Conservation (phyloP, 2,888 invertebrate genomes). For the Hymenopus coronatus region DNA sequence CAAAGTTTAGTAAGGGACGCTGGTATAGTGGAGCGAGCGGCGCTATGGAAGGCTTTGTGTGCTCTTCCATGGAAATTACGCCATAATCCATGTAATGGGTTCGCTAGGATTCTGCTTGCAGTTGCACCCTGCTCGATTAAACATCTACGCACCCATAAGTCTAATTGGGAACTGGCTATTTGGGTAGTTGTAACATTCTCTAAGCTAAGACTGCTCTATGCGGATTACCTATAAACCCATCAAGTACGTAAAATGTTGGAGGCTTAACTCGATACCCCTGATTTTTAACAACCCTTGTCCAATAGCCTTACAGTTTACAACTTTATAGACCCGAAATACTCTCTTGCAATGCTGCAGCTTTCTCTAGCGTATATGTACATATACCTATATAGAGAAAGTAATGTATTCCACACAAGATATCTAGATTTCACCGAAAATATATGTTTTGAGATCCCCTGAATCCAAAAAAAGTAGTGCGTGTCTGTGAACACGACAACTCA, state of each 20-base stretch:
- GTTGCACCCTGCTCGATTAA: not conserved
- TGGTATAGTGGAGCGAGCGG: not conserved
- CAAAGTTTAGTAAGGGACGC: not conserved
- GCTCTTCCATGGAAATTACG: not conserved
- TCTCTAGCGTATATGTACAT: no score
- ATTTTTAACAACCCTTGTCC: no score
- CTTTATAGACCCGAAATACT: no score
- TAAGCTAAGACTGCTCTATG: not conserved
- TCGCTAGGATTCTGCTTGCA: not conserved
- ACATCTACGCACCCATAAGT: not conserved
- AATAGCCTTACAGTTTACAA: no score
- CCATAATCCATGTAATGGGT: not conserved
- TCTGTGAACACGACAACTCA: no score
- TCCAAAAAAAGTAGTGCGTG: no score
- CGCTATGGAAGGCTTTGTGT: not conserved
- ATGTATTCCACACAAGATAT: no score
- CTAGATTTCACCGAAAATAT: no score
- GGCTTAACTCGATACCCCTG: not conserved
- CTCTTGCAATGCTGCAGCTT: no score
- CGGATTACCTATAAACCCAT: no score
- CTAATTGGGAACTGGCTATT: not conserved
- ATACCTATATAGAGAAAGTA: no score
- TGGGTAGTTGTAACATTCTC: not conserved
- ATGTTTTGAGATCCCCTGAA: no score
- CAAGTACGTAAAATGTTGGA: not conserved